Evolutionary conservation across 2,888 invertebrate species (phyloP), one percentile per base, ranked within the genome.

Genomic region (Drosophila nr. fundita): DNA sequence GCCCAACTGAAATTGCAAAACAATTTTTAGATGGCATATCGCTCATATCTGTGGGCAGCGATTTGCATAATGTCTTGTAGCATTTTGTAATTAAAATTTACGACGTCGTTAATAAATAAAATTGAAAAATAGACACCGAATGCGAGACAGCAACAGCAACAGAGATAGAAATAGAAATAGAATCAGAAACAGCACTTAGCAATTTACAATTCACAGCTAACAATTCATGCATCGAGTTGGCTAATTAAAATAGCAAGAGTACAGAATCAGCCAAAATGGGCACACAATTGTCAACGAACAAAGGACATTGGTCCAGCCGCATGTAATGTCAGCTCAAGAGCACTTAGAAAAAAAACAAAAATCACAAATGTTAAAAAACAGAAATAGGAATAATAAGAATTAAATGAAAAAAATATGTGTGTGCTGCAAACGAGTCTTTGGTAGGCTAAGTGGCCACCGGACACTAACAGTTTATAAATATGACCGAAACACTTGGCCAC

Each of bases 81-180:
- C 75, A 82, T 87, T 82, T 84, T 82, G 85, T 87, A 89, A 85
- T 89, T 86, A 84, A 84, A 89, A 73, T 84, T 82, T 77, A 89
- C 87, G 75, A 75, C 71, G 77, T 67, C 73, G 79, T 87, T 82
- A 75, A 83, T 87, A 68, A 57, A 32, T 32, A 15, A 32, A 34
- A 0, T 38, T 5, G 4, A n/a, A 55, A 24, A 55, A 55, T 29
- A 55, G 64, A 64, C 63, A 29, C 34, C 57, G 57, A 69, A 29
- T 27, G 73, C 58, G n/a, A n/a, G 38, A 65, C 65, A 52, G 49
- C 66, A 18, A 67, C 49, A 45, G 10, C 48, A 24, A 36, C 7
- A 36, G n/a, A 6, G 11, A 30, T 2, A 48, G 8, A 15, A 8
- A 38, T 36, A 27, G 13, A n/a, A 27, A 18, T 38, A 54, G 36